Conservation (phyloP, 2,113 vertebrate genomes). For the Theristicus caerulescens region DNA sequence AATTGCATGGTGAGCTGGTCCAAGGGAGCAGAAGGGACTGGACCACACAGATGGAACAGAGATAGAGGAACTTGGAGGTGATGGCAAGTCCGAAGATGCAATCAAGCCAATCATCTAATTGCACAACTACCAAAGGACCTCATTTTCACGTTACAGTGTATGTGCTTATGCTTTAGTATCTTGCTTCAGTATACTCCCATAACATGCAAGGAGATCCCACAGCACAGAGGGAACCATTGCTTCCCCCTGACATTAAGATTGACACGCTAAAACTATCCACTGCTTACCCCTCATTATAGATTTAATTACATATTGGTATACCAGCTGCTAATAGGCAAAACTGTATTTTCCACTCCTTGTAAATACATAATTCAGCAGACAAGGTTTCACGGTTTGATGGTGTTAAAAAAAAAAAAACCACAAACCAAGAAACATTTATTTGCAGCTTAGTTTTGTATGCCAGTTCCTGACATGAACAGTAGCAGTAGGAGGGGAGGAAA, state of each 20-base stretch:
- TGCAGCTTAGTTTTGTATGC: background rate
- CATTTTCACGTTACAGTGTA: background rate
- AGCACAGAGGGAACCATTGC: background rate
- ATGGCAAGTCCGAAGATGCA: background rate
- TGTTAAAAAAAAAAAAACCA: background rate
- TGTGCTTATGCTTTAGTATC: background rate
- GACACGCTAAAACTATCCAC: background rate
- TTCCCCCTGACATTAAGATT: background rate
- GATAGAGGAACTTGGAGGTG: background rate
- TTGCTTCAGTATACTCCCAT: background rate
- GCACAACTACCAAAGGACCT: background rate
- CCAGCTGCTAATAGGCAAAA: background rate
- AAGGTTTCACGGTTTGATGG: background rate
- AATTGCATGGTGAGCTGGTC: background rate
- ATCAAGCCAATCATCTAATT: background rate
- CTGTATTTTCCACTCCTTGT: background rate
- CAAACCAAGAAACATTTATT: background rate
- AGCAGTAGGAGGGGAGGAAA: background rate
- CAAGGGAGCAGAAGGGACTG: background rate
- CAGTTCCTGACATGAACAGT: background rate
- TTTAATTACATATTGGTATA: background rate
- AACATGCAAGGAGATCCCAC: background rate
- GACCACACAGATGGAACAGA: background rate
- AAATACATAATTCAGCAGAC: background rate
- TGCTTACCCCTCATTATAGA: background rate